These are phyloP conservation scores for Chaetura pelagica DNA, from an alignment of 2,113 vertebrate genomes.

Conservation along the genomic window DNA sequence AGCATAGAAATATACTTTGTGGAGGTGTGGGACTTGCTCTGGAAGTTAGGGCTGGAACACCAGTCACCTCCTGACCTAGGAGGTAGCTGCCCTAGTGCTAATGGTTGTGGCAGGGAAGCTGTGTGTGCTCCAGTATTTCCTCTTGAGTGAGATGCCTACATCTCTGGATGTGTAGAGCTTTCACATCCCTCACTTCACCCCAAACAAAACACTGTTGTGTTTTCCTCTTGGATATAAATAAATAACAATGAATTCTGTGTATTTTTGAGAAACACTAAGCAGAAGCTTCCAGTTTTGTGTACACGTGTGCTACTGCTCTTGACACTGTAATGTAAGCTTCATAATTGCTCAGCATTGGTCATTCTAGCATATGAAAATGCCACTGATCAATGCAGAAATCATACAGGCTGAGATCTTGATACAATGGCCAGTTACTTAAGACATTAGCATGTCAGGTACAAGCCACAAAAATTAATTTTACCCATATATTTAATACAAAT, in stretches of 20 bases:
- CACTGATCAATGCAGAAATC: not conserved
- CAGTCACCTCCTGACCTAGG: rapidly evolving
- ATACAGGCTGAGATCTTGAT: not conserved
- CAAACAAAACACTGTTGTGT: not conserved
- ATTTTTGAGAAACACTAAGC: not conserved
- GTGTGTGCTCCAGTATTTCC: not conserved
- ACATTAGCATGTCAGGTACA: not conserved
- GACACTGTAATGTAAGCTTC: not conserved
- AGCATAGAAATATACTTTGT: not conserved
- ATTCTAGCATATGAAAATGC: not conserved
- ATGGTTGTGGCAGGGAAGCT: not conserved
- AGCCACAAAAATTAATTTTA: not conserved
- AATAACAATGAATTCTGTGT: not conserved
- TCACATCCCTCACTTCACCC: rapidly evolving
- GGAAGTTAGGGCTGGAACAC: not conserved
- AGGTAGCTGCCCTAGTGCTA: rapidly evolving
- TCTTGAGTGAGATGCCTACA: too few species aligned
- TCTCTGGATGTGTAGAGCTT: not conserved
- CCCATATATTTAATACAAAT: rapidly evolving
- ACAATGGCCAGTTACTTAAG: not conserved
- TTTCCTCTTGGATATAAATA: not conserved
- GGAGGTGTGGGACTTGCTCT: not conserved
- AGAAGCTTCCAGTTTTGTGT: not conserved
- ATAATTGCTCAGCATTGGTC: not conserved
- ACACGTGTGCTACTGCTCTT: not conserved